Evolutionary conservation across 2,113 vertebrate species (phyloP), one percentile per base, ranked within the genome.

Genomic region (Heterocephalus glaber): DNA sequence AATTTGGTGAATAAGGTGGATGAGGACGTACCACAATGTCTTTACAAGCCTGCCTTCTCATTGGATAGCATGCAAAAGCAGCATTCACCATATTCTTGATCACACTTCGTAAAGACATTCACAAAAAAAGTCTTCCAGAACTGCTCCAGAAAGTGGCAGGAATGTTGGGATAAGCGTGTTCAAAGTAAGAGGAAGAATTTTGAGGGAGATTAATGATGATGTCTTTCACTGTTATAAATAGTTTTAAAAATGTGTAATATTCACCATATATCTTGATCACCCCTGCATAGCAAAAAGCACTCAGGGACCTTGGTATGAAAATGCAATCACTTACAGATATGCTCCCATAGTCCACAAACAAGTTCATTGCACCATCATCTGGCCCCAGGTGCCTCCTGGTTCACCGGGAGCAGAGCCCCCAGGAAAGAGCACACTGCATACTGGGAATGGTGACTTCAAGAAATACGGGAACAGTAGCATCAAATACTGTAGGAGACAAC

Each of bases 371-470:
- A n/a, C 1, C 20, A n/a, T 58, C 28, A 20, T 56, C 52, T 44
- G 3, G 9, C 24, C 20, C 38, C 38, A 56, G n/a, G 7, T 22
- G 33, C 16, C 38, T 83, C 49, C 81, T 89, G 63, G 41, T 84
- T 93, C 56, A 24, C n/a, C 41, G 61, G n/a, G 49, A 79, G 24
- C 54, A 44, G 24, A 92, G 44, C 17, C 38, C 16, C 92, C 92
- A 96, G 77, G 26, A 95, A 97, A 97, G 41, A 89, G 24, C 92
- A 93, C 79, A 44, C 63, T 95, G 65, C 84, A 81, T 65, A 86
- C 56, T 97, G 84, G 94, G 95, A 97, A 96, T 93, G 96, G 96
- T 90, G 77, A 97, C 93, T 98, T 96, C 93, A 95, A 97, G 96
- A 95, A 97, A 85, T 86, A 91, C n/a, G 92, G 97, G 89, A 96